phyloP scores from a whole-genome alignment of 2,113 vertebrate species.

The Pithys albifrons region DNA sequence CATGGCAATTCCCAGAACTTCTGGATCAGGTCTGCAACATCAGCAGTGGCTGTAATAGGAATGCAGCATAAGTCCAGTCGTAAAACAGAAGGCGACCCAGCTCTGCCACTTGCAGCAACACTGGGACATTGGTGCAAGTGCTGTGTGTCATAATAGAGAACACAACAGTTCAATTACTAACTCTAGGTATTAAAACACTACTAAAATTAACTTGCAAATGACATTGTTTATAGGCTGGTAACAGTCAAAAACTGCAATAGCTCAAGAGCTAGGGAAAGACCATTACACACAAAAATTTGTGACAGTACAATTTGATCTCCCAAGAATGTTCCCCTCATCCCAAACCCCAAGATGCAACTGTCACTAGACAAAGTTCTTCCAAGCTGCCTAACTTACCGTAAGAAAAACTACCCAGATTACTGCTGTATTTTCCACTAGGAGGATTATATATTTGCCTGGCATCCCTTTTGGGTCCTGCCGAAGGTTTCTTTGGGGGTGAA shows the following conservation, averaged over 20 bases:
- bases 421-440: slow-evolving; percentile 97
- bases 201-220: neutral
- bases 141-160: neutral
- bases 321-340: fast-evolving
- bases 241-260: neutral
- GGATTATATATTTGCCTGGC: slow-evolving; percentile 98
- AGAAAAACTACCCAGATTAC: slow-evolving; percentile 89
- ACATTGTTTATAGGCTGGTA: neutral
- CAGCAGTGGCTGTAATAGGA: neutral
- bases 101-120: neutral
- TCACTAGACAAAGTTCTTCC: neutral
- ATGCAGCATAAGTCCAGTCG: neutral
- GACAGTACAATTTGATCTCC: neutral
- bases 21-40: neutral
- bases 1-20: neutral
- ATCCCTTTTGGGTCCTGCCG: slow-evolving; percentile 89
- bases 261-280: neutral
- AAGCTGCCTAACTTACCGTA: slow-evolving; percentile 84
- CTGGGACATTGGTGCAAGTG: neutral
- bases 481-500: slow-evolving; percentile 85
- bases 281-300: neutral
- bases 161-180: neutral
- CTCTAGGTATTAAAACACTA: neutral
- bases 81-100: neutral
- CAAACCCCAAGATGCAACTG: neutral